Base-by-base conservation (phyloP, 2,113 vertebrate genomes). In the Ameiurus melas region DNA sequence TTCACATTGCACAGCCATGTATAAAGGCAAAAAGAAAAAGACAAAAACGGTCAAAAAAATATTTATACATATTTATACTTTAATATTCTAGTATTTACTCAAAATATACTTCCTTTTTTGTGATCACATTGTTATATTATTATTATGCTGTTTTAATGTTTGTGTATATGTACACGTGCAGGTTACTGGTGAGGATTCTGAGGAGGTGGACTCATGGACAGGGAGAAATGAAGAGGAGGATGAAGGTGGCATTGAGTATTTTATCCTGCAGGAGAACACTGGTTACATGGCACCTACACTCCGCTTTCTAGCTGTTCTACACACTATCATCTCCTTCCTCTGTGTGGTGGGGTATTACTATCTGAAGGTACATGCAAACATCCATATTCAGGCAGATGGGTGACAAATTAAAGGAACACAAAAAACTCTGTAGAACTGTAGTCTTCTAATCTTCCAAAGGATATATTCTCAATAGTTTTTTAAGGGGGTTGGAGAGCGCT, bases 311-410 rank as follows among this genome's bases (percentile, higher is more conserved):
- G 98, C 98, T 70, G 90, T 99, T 47, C 94, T 99, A 84, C 98
- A 99, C 91, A 99, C 98, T 0, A 58, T 99, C 92, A 98, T 99
- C 93, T 99, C 98, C 20, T 97, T 99, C 82, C 95, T 99, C 91
- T 99, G 98, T 88, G 97, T 99, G 39, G 96, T 99, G 91, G 98
- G 98, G 87, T 99, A 99, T 88, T 99, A 98, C 89, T 99, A 97
- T 93, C 94, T 99, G 77, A 99, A 99, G 98, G 98, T 97, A 94
- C 55, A 60, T 75, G 30, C 16, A 82, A 58, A 71, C 20, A 20
- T 36, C 4, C 9, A 25, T 30, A 68, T 55, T 62, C 64, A 55
- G 39, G 6, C 20, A 71, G 9, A 89, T 53, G 47, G 27, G 14
- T 27, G 8, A 55, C 39, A 85, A 17, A 17, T 17, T 53, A 57